phyloP scores from a whole-genome alignment of 2,113 vertebrate genomes.

The Sinocyclocheilus anophthalmus region DNA sequence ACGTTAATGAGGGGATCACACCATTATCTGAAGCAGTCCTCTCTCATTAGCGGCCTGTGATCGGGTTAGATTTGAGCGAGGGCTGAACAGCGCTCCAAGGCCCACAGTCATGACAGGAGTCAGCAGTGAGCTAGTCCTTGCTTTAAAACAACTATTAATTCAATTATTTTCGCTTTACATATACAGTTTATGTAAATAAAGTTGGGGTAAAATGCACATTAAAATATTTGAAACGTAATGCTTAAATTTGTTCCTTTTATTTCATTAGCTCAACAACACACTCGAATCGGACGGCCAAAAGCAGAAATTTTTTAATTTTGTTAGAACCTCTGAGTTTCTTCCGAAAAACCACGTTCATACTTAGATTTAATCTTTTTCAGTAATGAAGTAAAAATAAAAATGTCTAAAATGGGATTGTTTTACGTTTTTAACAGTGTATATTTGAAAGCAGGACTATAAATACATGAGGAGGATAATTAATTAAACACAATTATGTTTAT shows the following conservation, averaged over 20 bases:
- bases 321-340: background rate
- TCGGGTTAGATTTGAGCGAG: constrained; percentile 3
- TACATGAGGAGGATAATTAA: background rate
- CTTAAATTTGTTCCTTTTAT: background rate
- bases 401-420: background rate
- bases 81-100: background rate
- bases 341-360: background rate
- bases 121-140: background rate
- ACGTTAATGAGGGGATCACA: constrained; percentile 44
- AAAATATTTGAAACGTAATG: background rate
- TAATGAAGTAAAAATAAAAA: background rate
- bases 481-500: background rate
- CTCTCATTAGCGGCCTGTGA: constrained; percentile 47
- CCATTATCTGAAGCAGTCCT: constrained; percentile 46
- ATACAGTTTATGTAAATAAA: background rate
- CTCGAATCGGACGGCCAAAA: background rate
- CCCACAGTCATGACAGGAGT: background rate
- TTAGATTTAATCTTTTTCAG: background rate
- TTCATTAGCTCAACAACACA: background rate
- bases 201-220: background rate
- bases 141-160: background rate
- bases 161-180: background rate
- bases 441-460: background rate
- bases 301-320: background rate
- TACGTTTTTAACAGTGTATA: background rate